Evolutionary conservation across 2,888 invertebrate genomes (phyloP).

Genomic region (Ophion ellenae): DNA sequence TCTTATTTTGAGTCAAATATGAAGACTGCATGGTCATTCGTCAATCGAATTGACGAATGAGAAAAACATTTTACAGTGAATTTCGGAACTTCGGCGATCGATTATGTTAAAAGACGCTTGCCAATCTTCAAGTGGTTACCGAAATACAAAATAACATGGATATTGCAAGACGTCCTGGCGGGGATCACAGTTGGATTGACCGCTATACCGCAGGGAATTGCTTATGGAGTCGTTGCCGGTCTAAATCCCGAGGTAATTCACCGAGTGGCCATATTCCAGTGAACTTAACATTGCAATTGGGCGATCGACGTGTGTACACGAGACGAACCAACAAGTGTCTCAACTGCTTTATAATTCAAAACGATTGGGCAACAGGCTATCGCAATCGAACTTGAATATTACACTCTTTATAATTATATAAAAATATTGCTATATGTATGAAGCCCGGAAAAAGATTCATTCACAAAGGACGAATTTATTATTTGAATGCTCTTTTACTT

Average conservation of each 20-base stretch:
- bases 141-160: slow-evolving; percentile 73
- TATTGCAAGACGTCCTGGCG: slow-evolving; percentile 73
- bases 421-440: no score
- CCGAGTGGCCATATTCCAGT: slow-evolving; percentile 10
- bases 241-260: slow-evolving; percentile 75
- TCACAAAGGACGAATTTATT: not conserved
- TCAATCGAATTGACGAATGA: not conserved
- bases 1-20: no score
- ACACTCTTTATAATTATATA: not conserved
- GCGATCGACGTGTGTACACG: slow-evolving; percentile 27
- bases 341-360: not conserved
- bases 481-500: not conserved
- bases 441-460: not conserved
- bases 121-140: slow-evolving; percentile 74
- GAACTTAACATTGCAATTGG: not conserved
- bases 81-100: slow-evolving; percentile 13
- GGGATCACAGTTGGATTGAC: slow-evolving; percentile 77
- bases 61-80: slow-evolving; percentile 49
- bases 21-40: no score
- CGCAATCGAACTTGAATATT: not conserved
- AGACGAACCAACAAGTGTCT: not conserved
- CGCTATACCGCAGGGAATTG: slow-evolving; percentile 77
- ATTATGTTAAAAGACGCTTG: slow-evolving; percentile 71
- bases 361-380: not conserved
- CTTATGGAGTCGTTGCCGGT: slow-evolving; percentile 75